A percentile compares a stretch with the other conserved stretches of the same genome.
Evolutionary conservation across 2,113 vertebrate species (phyloP).

Genomic region (Aegotheles bennettii): DNA sequence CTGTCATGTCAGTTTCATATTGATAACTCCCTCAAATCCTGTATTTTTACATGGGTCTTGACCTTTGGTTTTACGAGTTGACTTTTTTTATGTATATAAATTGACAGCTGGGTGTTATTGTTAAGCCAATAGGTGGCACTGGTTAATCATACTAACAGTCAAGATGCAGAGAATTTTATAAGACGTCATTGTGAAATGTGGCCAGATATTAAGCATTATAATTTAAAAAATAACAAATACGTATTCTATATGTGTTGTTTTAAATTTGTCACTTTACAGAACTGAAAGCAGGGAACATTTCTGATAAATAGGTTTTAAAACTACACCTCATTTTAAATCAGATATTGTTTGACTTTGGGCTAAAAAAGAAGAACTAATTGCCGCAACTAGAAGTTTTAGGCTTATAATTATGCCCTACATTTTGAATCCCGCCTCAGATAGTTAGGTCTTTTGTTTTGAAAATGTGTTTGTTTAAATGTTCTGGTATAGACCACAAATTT

Average conservation of each 20-base stretch:
- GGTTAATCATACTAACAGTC: neutral
- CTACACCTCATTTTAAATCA: neutral
- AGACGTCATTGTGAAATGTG: neutral
- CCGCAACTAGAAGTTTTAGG: neutral
- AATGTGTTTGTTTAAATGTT: neutral
- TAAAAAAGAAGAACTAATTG: neutral
- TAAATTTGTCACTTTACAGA: neutral
- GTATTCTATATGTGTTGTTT: neutral
- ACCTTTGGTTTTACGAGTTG: neutral
- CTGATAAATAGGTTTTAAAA: neutral
- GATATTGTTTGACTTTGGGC: neutral
- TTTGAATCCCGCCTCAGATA: neutral
- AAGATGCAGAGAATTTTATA: neutral
- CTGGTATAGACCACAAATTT: neutral
- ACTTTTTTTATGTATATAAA: neutral
- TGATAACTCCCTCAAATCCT: neutral
- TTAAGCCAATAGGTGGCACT: slow-evolving; percentile 53
- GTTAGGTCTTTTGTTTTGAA: neutral
- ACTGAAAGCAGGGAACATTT: neutral
- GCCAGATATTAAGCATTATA: neutral
- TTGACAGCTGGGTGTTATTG: neutral
- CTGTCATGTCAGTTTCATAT: neutral
- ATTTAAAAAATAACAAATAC: neutral
- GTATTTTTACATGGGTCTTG: neutral
- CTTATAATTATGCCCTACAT: neutral